Percentiles rank a stretch among this genome's conserved stretches.
These are phyloP conservation scores for Drosophila seguyi DNA, from an alignment of 1,140 invertebrate genomes.

Conservation along the genomic window DNA sequence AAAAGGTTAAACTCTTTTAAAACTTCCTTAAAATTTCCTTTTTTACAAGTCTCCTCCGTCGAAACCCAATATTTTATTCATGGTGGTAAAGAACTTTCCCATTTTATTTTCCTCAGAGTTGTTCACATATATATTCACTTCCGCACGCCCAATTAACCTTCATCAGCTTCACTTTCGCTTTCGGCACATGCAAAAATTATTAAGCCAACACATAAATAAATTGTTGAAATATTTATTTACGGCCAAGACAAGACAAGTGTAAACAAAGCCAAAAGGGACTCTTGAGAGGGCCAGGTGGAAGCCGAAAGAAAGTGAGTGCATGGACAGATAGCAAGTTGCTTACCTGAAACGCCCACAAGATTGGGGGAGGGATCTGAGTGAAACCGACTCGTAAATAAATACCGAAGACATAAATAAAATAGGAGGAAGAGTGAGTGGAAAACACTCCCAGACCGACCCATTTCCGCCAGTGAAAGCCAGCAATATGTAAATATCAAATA, in stretches of 20 bases:
- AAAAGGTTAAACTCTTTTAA: too few relatives aligned
- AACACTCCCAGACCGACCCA: constrained; percentile 32
- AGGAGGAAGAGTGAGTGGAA: constrained; percentile 12
- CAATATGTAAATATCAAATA: constrained; percentile 51
- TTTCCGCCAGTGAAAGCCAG: constrained; percentile 37
- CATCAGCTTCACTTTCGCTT: constrained; percentile 23
- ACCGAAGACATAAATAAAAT: constrained; percentile 47
- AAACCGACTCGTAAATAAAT: constrained; percentile 51
- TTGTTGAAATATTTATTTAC: constrained; percentile 52
- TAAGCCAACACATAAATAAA: constrained; percentile 41
- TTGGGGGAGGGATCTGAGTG: neutral
- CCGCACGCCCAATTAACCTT: constrained; percentile 20
- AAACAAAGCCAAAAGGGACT: constrained; percentile 27
- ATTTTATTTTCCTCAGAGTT: constrained; percentile 15
- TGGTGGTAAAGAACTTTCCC: neutral
- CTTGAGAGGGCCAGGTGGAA: neutral
- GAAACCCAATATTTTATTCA: constrained; percentile 11
- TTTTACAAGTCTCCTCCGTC: neutral
- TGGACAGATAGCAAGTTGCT: constrained; percentile 23
- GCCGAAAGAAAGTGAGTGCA: constrained; percentile 30
- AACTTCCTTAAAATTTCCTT: neutral
- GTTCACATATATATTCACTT: constrained; percentile 3
- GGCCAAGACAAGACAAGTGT: constrained; percentile 24
- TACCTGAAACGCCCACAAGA: constrained; percentile 21
- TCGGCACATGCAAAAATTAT: constrained; percentile 40